Percentiles rank a stretch among this genome's conserved stretches.
phyloP scores from a whole-genome alignment of 2,113 vertebrate genomes.

The Vidua macroura region DNA sequence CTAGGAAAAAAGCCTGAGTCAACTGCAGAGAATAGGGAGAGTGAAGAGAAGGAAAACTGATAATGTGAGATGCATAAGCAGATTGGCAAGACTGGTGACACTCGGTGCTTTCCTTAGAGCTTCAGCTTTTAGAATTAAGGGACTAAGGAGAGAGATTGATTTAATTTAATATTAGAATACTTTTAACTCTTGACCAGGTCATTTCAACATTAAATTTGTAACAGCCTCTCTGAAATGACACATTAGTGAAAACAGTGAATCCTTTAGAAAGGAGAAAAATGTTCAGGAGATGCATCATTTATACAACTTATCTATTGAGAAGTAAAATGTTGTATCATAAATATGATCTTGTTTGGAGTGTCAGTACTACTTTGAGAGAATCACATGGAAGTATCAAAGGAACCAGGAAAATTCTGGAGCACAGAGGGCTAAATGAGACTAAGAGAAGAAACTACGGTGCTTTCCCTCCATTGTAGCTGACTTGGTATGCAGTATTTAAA shows the following conservation, averaged over 20 bases:
- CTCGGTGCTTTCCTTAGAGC: constrained; percentile 38
- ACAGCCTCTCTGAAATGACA: not conserved
- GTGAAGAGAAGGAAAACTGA: constrained; percentile 40
- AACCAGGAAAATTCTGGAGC: not conserved
- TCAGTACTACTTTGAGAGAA: not conserved
- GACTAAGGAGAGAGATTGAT: not conserved
- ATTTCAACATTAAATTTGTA: not conserved
- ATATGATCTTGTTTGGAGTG: not conserved
- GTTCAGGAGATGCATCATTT: not conserved
- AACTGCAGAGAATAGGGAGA: constrained; percentile 49
- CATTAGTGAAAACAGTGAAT: not conserved
- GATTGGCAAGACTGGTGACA: constrained; percentile 37
- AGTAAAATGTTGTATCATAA: not conserved
- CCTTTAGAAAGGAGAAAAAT: not conserved
- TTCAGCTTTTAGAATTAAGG: constrained; percentile 6
- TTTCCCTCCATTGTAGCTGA: not conserved
- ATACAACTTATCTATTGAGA: not conserved
- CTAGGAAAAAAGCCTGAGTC: constrained; percentile 61
- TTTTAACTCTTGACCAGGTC: not conserved
- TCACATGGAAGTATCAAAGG: not conserved
- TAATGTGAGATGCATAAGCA: constrained; percentile 12
- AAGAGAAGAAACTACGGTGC: rapidly evolving
- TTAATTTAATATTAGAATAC: not conserved
- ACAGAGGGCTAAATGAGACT: not conserved
- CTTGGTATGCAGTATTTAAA: not conserved